Base-by-base conservation (phyloP, 1,140 invertebrate species). In the Tetramorium simillimum region DNA sequence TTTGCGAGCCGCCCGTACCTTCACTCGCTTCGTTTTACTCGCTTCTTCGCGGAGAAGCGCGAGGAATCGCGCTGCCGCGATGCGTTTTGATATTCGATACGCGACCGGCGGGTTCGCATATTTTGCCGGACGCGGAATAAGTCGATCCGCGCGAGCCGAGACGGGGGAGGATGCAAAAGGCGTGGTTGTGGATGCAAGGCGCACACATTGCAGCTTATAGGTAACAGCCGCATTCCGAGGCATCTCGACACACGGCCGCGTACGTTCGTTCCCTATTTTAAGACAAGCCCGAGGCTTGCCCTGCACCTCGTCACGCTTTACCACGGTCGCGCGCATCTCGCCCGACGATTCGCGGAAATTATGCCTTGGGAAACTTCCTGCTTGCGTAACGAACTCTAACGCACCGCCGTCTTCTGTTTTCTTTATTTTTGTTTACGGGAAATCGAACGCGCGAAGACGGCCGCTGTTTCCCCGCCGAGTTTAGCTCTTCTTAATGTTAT, bases 141-240 rank as follows among this genome's bases (percentile, higher is more conserved):
- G 40, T 37, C 62, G 77, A 24, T 1, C 40, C 49, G 10, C 37
- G 58, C 28, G 12, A 33, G 56, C 16, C 63, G 33, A 81, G 63
- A 53, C 37, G 51, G n/a, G 7, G 81, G 60, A 28, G 70, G 49
- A 77, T 65, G 82, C 58, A 43, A 51, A 76, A 85, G 58, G 82
- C 58, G 10, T 72, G 69, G 56, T 76, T 51, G 56, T 10, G 60
- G 43, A 63, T 40, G 33, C 78, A 16, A 72, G 67, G 9, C 58
- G 53, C 53, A n/a, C 43, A 37, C 43, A n/a, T n/a, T n/a, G n/a
- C n/a, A 37, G 46, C 51, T 49, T 21, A 37, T 24, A 53, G 28
- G 58, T 65, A 60, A 85, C 46, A 87, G 67, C 62, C 72, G 70
- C 86, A 77, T 87, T 87, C 86, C 67, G 72, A 21, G 69, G 67